phyloP scores from a whole-genome alignment of 2,797 vertebrate genomes.

The Sebastes oblongus region DNA sequence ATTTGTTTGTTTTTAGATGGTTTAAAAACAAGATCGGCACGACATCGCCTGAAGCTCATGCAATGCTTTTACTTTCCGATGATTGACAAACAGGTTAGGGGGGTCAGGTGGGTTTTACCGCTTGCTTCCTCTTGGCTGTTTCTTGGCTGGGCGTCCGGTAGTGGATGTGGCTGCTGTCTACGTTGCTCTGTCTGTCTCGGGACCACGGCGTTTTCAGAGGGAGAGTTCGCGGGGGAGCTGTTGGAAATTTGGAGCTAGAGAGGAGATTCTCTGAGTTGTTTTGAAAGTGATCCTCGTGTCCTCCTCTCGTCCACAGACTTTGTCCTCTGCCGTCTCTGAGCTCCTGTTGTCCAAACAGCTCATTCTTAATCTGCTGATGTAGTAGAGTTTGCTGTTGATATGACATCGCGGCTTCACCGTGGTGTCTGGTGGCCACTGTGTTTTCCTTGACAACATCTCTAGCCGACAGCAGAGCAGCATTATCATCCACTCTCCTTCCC shows the following conservation, averaged over 20 bases:
- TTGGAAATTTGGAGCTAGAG: constrained; percentile 51
- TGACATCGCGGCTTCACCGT: neutral
- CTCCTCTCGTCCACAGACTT: constrained; percentile 50
- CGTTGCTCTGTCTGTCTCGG: constrained; percentile 70
- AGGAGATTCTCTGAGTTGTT: constrained; percentile 48
- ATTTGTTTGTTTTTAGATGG: constrained; percentile 63
- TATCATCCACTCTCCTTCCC: constrained; percentile 41
- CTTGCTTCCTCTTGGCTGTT: constrained; percentile 82
- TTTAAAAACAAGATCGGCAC: constrained; percentile 75
- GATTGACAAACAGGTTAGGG: constrained; percentile 71
- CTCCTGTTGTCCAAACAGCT: constrained; percentile 46
- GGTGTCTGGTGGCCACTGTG: constrained; percentile 1
- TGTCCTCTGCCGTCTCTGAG: constrained; percentile 55
- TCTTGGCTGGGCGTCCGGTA: constrained; percentile 77
- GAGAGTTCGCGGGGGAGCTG: constrained; percentile 72
- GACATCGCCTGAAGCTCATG: constrained; percentile 81
- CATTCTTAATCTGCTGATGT: constrained; percentile 31
- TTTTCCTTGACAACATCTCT: constrained; percentile 34
- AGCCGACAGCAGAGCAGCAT: neutral
- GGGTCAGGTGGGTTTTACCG: constrained; percentile 74
- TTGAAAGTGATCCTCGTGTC: constrained; percentile 55
- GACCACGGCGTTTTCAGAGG: constrained; percentile 80
- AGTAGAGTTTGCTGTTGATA: constrained; percentile 33
- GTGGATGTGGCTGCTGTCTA: constrained; percentile 79
- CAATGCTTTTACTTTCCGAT: constrained; percentile 81